Conservation (phyloP, 2,113 vertebrate species). For the Misgurnus mizolepis region DNA sequence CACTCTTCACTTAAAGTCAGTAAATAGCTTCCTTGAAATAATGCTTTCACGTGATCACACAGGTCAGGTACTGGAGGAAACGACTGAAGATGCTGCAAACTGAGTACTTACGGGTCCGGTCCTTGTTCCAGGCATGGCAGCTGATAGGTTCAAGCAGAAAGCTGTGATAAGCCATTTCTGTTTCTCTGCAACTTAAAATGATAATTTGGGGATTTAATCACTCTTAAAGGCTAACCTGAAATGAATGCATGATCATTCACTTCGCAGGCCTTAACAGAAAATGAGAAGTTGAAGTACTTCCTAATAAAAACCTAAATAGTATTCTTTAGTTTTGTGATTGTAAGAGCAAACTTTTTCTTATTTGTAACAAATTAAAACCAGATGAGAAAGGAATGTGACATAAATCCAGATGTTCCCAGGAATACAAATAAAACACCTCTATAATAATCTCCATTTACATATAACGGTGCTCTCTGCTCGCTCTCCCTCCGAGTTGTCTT, state of each 20-base stretch:
- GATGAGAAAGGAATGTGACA: conserved; percentile 57
- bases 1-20: no score
- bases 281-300: conserved; percentile 34
- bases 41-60: background rate
- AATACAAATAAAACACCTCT: conserved; percentile 29
- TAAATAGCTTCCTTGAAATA: background rate
- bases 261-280: conserved; percentile 22
- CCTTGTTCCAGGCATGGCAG: conserved; percentile 98
- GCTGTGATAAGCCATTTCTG: conserved; percentile 91
- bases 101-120: conserved; percentile 88
- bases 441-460: background rate
- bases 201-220: conserved; percentile 24
- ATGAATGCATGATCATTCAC: background rate
- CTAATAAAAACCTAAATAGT: conserved; percentile 5
- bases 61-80: background rate
- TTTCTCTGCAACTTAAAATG: conserved; percentile 49
- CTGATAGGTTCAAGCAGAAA: conserved; percentile 98
- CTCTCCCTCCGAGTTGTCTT: background rate
- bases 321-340: background rate
- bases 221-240: background rate
- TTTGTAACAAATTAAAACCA: conserved; percentile 67
- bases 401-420: conserved; percentile 28
- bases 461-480: background rate
- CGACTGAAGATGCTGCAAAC: conserved; percentile 2
- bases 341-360: conserved; percentile 13